Evolutionary conservation across 2,113 vertebrate genomes (phyloP).

Genomic region (Ageneiosus marmoratus): DNA sequence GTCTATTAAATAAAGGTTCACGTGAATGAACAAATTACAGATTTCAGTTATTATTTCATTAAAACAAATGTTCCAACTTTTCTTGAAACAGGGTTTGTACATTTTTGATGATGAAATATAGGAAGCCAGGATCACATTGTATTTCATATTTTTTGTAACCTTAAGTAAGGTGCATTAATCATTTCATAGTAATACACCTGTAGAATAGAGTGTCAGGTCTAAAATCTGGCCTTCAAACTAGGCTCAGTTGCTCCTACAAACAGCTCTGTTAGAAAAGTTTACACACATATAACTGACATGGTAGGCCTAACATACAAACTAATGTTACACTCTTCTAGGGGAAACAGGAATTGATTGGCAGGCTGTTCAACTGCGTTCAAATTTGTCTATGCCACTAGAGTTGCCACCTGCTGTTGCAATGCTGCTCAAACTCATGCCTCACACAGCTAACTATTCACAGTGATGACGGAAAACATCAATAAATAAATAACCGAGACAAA

Average conservation of each 20-base stretch:
- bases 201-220: not conserved
- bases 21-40: too few relatives aligned
- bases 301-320: conserved; percentile 41
- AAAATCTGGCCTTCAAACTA: conserved; percentile 24
- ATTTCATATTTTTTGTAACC: not conserved
- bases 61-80: too few relatives aligned
- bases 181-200: not conserved
- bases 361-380: conserved; percentile 44
- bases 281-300: conserved; percentile 41
- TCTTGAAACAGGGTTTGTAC: too few relatives aligned
- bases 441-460: conserved; percentile 53
- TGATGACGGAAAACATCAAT: conserved; percentile 57
- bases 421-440: conserved; percentile 56
- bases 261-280: conserved; percentile 37
- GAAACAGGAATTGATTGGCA: conserved; percentile 49
- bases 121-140: not conserved
- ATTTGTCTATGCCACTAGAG: conserved; percentile 50
- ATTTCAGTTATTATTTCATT: too few relatives aligned
- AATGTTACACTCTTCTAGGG: conserved; percentile 26
- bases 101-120: not conserved
- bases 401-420: conserved; percentile 61
- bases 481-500: conserved; percentile 60
- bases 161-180: not conserved
- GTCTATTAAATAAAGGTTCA: too few relatives aligned
- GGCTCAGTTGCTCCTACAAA: conserved; percentile 17